Conservation (phyloP, 1,140 invertebrate genomes). For the Drosophila athabasca region DNA sequence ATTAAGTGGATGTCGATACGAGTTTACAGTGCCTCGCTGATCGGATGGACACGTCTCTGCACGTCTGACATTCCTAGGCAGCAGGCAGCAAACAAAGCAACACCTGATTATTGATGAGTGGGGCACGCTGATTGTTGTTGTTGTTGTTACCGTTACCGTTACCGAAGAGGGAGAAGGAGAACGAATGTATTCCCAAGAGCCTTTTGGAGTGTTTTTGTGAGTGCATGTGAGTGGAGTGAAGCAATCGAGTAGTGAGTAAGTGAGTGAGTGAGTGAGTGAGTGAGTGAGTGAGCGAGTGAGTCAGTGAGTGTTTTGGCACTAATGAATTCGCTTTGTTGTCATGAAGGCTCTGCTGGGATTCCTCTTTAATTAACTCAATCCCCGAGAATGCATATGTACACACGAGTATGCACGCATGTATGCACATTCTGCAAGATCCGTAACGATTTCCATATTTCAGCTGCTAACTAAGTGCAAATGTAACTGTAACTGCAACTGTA, state of each 20-base stretch:
- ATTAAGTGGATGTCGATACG: slow-evolving; percentile 75
- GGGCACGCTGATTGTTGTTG: not conserved
- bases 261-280: slow-evolving; percentile 4
- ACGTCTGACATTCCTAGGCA: not conserved
- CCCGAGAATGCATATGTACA: slow-evolving; percentile 14
- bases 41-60: slow-evolving; percentile 19
- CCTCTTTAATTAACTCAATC: slow-evolving; percentile 75
- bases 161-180: slow-evolving; percentile 2
- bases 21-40: slow-evolving; percentile 49
- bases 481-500: slow-evolving; percentile 6
- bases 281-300: slow-evolving; percentile 6
- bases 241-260: not conserved
- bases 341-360: slow-evolving; percentile 46
- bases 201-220: slow-evolving; percentile 23
- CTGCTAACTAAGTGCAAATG: slow-evolving; percentile 71
- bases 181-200: slow-evolving; percentile 41
- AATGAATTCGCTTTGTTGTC: slow-evolving; percentile 52
- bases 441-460: slow-evolving; percentile 50
- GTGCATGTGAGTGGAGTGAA: slow-evolving; percentile 5
- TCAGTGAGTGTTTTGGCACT: slow-evolving; percentile 25
- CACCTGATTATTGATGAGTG: slow-evolving; percentile 38
- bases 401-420: not conserved
- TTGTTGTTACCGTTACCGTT: not conserved
- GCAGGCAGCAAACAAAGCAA: slow-evolving; percentile 18
- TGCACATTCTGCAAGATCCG: slow-evolving; percentile 10